These are phyloP conservation scores for Eciton burchellii DNA, from an alignment of 1,140 invertebrate species.

Conservation along the genomic window DNA sequence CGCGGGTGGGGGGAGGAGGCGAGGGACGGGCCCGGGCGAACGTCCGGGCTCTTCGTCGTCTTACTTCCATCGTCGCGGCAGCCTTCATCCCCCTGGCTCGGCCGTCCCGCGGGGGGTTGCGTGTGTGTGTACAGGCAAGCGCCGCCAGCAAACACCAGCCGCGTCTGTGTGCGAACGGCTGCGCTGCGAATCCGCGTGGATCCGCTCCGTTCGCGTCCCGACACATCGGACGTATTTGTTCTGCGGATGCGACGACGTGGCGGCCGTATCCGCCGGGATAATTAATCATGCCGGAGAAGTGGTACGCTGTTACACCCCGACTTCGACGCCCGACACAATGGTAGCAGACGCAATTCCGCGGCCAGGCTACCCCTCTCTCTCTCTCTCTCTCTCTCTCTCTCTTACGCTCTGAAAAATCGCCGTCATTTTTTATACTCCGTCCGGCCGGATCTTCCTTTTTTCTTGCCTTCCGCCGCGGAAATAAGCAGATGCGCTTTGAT, in stretches of 20 bases:
- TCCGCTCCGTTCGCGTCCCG: neutral
- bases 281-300: conserved; percentile 37
- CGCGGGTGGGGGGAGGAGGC: neutral
- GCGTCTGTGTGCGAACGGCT: conserved; percentile 10
- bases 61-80: conserved; percentile 31
- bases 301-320: neutral
- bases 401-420: conserved; percentile 52
- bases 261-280: conserved; percentile 30
- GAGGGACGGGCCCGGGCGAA: neutral
- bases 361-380: conserved; percentile 9
- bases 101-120: neutral
- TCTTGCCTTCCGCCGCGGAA: conserved; percentile 2
- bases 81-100: neutral
- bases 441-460: conserved; percentile 17
- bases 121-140: conserved; percentile 20
- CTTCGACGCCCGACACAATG: conserved; percentile 37
- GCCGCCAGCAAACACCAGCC: conserved; percentile 37
- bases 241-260: conserved; percentile 24
- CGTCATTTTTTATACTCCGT: conserved; percentile 37
- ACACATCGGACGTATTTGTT: conserved; percentile 52
- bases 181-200: neutral
- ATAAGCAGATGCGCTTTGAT: conserved; percentile 41
- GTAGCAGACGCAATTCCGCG: conserved; percentile 41
- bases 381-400: neutral
- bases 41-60: conserved; percentile 10